Evolutionary conservation across 2,113 vertebrate genomes (phyloP).

Genomic region (Scophthalmus maximus): DNA sequence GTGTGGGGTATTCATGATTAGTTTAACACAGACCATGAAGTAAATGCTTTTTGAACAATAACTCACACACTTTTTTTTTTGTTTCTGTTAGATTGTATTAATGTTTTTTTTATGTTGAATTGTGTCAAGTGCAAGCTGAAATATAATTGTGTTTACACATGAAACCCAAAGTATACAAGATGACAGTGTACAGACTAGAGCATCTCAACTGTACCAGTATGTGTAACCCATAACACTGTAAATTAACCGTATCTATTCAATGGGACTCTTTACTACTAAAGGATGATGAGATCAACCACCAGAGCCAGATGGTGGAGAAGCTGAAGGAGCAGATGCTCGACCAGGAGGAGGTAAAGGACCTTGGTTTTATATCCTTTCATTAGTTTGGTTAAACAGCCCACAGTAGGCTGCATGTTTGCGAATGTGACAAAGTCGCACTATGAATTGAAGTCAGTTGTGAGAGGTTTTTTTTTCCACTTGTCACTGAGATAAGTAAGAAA

Average conservation of each 20-base stretch:
- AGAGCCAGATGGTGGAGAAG: constrained; percentile 82
- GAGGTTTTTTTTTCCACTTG: constrained; percentile 43
- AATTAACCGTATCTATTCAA: constrained; percentile 7
- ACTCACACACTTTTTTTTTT: not conserved
- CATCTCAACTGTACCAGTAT: not conserved
- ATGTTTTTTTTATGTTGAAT: too few species aligned
- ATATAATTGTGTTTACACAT: not conserved
- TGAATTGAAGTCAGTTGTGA: constrained; percentile 8
- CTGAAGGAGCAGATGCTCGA: constrained; percentile 81
- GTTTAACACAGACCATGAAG: not conserved
- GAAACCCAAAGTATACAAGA: constrained; percentile 1
- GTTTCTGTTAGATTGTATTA: too few species aligned
- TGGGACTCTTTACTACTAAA: constrained; percentile 40
- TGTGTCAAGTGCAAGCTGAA: too few species aligned
- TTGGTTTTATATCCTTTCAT: constrained; percentile 41
- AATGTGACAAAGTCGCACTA: constrained; percentile 9
- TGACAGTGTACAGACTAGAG: not conserved
- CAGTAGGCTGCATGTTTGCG: constrained; percentile 19
- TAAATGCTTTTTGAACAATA: too few species aligned
- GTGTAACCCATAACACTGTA: not conserved
- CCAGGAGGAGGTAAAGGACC: constrained; percentile 79
- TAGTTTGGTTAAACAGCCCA: constrained; percentile 49
- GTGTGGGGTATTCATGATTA: not conserved
- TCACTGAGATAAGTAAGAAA: constrained; percentile 13
- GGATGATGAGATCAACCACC: constrained; percentile 79